Evolutionary conservation across 2,888 invertebrate species (phyloP).

Genomic region (Pachymerium ferrugineum): DNA sequence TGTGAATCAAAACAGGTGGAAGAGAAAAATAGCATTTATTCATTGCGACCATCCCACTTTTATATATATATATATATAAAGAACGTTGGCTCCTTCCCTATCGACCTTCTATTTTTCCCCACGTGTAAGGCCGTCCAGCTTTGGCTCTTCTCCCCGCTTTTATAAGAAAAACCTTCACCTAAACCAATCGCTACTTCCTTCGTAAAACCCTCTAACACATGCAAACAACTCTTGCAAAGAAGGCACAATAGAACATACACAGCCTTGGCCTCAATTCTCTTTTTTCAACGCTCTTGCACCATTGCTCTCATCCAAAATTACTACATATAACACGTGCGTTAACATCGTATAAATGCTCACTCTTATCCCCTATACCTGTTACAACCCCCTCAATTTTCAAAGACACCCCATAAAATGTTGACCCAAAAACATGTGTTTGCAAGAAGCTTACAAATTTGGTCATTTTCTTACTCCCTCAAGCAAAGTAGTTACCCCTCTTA

Average conservation of each 20-base stretch:
- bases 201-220: neutral
- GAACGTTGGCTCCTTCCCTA: conserved; percentile 9
- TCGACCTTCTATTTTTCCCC: conserved; percentile 8
- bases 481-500: too few species aligned
- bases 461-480: too few species aligned
- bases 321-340: neutral
- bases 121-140: neutral
- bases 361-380: neutral
- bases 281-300: conserved; percentile 2
- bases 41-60: neutral
- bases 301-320: neutral
- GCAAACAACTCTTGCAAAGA: conserved; percentile 13
- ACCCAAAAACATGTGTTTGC: too few species aligned
- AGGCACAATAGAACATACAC: neutral
- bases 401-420: too few species aligned
- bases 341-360: neutral
- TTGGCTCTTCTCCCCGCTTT: neutral
- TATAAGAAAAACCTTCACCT: neutral
- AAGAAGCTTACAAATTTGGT: too few species aligned
- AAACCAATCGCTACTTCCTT: conserved; percentile 8
- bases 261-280: conserved; percentile 13
- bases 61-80: too few species aligned
- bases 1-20: neutral
- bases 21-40: neutral
- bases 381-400: neutral